Evolutionary conservation across 1,140 invertebrate genomes (phyloP), one percentile per base, ranked within the genome.

Genomic region (Ceratoteleas bidentatus): DNA sequence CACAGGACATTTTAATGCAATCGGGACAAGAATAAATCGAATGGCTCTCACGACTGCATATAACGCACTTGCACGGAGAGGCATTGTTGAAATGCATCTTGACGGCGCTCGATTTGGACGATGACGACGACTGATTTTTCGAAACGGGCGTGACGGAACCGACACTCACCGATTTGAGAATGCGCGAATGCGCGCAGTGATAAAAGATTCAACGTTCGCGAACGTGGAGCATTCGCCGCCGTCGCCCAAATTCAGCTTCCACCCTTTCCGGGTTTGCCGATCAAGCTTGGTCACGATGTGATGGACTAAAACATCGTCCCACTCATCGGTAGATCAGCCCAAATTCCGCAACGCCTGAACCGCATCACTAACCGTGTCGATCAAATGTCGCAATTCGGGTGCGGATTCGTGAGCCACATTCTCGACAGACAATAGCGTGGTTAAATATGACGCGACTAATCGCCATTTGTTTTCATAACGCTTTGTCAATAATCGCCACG

Each of bases 231-330:
- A 54, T 2, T 66, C 52, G 13, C 33, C 38, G 24, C 14, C 38
- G n/a, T 54, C 50, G 0, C 62, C 52, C 62, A 66, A 66, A 6
- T 40, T 3, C 9, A 68, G 13, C 11, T 68, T 54, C 65, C 65
- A 68, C 3, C 32, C 65, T 6, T 33, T 40, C n/a, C 53, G n/a
- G 0, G 65, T 57, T 0, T 0, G 3, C 6, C 32, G 16, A 8
- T 68, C 65, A 0, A 68, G 43, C 14, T 50, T 68, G 0, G 53
- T 13, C 9, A 38, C 32, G 8, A n/a, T n/a, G n/a, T n/a, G n/a
- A n/a, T n/a, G n/a, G n/a, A n/a, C n/a, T n/a, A n/a, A n/a, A n/a
- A n/a, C n/a, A n/a, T n/a, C n/a, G n/a, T n/a, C n/a, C n/a, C n/a
- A n/a, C n/a, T n/a, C n/a, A n/a, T n/a, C n/a, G n/a, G n/a, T n/a